Evolutionary conservation across 1,140 invertebrate genomes (phyloP), one percentile per base, ranked within the genome.

Genomic region (Drosophila dunni): DNA sequence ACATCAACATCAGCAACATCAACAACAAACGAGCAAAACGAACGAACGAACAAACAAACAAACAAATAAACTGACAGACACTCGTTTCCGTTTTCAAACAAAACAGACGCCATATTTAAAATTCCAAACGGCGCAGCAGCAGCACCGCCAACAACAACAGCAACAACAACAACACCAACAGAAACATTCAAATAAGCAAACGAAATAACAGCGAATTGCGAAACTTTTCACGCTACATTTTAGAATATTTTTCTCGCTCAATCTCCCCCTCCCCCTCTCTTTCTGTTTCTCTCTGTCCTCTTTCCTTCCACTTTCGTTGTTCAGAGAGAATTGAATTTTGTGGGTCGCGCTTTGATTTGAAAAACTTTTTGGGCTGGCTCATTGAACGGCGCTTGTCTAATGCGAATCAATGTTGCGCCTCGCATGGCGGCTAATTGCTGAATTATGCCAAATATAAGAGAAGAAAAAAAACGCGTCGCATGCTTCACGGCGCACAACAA

Each of bases 31-130:
- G 17, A 64, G 50, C 51, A 11, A 11, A 63, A 29, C 10, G 33
- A 68, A 45, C 57, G 61, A 54, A 53, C 44, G 13, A 56, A 40
- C 34, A 61, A 66, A 66, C 71, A 69, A 89, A 60, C 84, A 88
- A 89, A 75, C 79, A 88, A 89, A 84, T 84, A 84, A 90, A 79
- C 84, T 84, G 85, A 89, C 84, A 89, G 84, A 89, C 84, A 89
- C 80, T 89, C 84, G 84, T 84, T 89, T 89, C 84, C 84, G 84
- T 80, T 89, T 89, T 89, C 84, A 89, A 89, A 89, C 84, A 89
- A 89, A 89, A 73, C 84, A 89, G 84, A 89, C 84, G 84, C 84
- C 84, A 89, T 89, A 89, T 89, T 89, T 89, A 89, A 89, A 89
- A 89, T 90, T 90, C 84, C 84, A 63, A 89, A 81, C 81, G 70